Evolutionary conservation across 2,113 vertebrate species (phyloP).

Genomic region (Dipodomys stephensi): DNA sequence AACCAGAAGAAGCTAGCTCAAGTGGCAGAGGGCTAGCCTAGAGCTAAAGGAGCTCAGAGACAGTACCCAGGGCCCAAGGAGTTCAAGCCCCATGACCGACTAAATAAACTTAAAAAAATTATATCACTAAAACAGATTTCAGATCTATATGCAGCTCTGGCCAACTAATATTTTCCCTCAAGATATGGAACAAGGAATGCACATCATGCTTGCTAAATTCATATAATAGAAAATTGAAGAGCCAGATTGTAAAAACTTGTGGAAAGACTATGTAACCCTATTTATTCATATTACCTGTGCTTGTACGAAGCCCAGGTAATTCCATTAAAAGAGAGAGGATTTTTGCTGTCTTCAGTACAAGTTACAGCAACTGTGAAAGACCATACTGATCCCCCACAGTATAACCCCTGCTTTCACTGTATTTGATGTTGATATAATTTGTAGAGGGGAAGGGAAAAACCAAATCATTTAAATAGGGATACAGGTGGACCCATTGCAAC

Average conservation of each 20-base stretch:
- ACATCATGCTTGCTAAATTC: constrained; percentile 15
- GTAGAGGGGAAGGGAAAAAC: no score
- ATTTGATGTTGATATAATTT: no score
- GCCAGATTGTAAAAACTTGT: not conserved
- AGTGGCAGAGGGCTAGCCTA: no score
- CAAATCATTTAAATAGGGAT: no score
- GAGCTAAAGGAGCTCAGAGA: no score
- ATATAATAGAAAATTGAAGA: constrained; percentile 27
- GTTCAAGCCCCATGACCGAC: no score
- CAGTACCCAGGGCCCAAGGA: no score
- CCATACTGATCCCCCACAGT: no score
- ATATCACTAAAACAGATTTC: not conserved
- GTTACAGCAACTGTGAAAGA: not conserved
- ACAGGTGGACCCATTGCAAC: no score
- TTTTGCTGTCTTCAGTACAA: not conserved
- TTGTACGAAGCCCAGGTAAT: not conserved
- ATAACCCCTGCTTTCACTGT: no score
- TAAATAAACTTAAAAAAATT: not conserved
- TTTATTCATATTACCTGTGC: not conserved
- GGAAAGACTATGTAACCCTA: not conserved
- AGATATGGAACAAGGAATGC: not conserved
- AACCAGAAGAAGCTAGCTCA: no score
- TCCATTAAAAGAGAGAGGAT: not conserved
- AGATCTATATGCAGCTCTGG: not conserved
- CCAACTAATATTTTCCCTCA: constrained; percentile 18